Conservation (phyloP, 2,113 vertebrate species). For the Oophaga pumilio region DNA sequence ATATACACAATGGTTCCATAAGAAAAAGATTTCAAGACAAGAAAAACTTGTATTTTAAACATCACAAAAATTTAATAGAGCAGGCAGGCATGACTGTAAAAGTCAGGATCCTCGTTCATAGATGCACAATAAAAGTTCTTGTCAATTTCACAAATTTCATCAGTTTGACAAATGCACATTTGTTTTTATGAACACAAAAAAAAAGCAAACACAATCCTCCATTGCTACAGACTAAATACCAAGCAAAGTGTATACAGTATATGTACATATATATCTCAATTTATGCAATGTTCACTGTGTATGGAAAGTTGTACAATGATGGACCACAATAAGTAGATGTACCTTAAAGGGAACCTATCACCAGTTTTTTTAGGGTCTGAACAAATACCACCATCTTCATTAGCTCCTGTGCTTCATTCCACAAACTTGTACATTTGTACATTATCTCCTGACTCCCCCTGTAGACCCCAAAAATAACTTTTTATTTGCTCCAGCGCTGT, state of each 20-base stretch:
- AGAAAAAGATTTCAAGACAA: background rate
- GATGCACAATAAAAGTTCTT: conserved; percentile 35
- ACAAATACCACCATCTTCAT: too few relatives aligned
- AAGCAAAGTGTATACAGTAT: conserved; percentile 46
- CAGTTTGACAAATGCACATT: conserved; percentile 44
- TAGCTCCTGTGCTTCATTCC: too few relatives aligned
- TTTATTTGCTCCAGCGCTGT: too few relatives aligned
- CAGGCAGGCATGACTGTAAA: conserved; percentile 52
- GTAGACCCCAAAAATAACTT: too few relatives aligned
- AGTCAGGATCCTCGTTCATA: conserved; percentile 27
- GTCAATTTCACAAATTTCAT: conserved; percentile 42
- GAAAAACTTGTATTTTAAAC: background rate
- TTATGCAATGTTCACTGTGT: conserved; percentile 8
- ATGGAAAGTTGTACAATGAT: background rate
- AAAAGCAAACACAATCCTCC: conserved; percentile 30
- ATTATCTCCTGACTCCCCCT: too few relatives aligned
- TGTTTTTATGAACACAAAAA: conserved; percentile 10
- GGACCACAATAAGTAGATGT: background rate
- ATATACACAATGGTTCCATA: background rate
- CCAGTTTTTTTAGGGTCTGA: too few relatives aligned
- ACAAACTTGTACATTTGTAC: too few relatives aligned
- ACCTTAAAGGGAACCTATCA: background rate
- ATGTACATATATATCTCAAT: conserved; percentile 16
- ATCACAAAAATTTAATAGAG: conserved; percentile 49
- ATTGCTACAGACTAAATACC: conserved; percentile 24